phyloP scores from a whole-genome alignment of 2,797 vertebrate genomes.

The Brachyalestes nurse region DNA sequence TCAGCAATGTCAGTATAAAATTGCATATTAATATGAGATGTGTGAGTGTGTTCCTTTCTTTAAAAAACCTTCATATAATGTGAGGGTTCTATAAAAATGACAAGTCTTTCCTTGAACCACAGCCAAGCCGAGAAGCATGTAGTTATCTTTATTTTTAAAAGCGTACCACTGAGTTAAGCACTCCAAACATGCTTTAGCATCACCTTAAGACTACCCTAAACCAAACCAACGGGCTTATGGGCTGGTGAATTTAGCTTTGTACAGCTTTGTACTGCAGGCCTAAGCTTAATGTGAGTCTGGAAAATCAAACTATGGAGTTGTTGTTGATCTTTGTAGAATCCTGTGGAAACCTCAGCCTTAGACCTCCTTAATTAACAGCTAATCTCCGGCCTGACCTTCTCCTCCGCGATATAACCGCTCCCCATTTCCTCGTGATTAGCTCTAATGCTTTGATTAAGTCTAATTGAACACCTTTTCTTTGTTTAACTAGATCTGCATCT shows the following conservation, averaged over 20 bases:
- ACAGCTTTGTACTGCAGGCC: background rate
- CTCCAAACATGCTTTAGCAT: background rate
- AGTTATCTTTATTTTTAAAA: background rate
- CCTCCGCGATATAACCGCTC: background rate
- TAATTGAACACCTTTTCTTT: conserved; percentile 43
- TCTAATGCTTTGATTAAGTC: conserved; percentile 43
- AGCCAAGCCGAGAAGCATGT: background rate
- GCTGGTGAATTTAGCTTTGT: background rate
- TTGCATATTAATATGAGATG: too few relatives aligned
- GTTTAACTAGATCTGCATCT: conserved; percentile 1
- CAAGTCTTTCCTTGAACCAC: too few relatives aligned
- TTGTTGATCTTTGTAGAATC: background rate
- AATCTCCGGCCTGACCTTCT: conserved; percentile 26
- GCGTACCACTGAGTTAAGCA: background rate
- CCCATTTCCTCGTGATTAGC: conserved; percentile 39
- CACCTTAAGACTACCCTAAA: background rate
- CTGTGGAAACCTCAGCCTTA: background rate
- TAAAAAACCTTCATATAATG: too few relatives aligned
- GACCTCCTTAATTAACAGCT: conserved; percentile 19
- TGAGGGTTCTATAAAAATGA: too few relatives aligned
- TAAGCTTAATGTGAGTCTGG: background rate
- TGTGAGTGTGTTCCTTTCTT: too few relatives aligned
- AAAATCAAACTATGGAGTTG: background rate
- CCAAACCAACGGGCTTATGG: background rate
- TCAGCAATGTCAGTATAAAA: too few relatives aligned